A percentile compares a stretch with the other conserved stretches of the same genome.
Conservation (phyloP, 2,888 invertebrate genomes). For the Alsophila aescularia region DNA sequence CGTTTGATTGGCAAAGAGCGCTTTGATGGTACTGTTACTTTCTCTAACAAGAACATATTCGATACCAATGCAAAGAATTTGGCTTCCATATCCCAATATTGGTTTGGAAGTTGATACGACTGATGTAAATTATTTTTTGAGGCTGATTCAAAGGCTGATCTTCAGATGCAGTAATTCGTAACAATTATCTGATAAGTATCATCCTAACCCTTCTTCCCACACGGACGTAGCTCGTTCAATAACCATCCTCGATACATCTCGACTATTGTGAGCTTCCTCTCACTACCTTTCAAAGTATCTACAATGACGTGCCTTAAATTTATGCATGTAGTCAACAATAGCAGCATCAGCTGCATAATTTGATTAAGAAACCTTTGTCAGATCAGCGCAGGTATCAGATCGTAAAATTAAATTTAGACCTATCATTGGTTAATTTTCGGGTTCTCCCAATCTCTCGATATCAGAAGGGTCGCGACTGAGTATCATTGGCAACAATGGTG, state of each 20-base stretch:
- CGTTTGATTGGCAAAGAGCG: conserved; percentile 62
- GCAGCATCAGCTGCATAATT: conserved; percentile 82
- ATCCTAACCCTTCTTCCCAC: conserved; percentile 81
- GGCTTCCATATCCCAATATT: conserved; percentile 2
- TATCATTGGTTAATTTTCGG: conserved; percentile 83
- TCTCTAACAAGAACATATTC: conserved; percentile 49
- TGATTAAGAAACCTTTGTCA: conserved; percentile 80
- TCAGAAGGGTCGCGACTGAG: conserved; percentile 58
- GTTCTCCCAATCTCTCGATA: conserved; percentile 73
- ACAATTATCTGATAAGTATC: conserved; percentile 84
- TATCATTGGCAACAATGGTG: conserved; percentile 76
- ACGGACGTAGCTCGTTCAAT: conserved; percentile 66
- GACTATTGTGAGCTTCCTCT: conserved; percentile 67
- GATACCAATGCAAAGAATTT: conserved; percentile 34
- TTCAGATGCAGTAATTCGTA: conserved; percentile 74
- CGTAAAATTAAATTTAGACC: conserved; percentile 83
- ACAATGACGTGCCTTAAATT: conserved; percentile 78
- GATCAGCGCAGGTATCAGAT: conserved; percentile 77
- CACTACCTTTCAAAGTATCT: conserved; percentile 70
- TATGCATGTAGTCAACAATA: conserved; percentile 80
- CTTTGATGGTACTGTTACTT: conserved; percentile 71
- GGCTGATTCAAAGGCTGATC: conserved; percentile 44
- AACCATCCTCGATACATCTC: conserved; percentile 69
- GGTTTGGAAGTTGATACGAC: conserved; percentile 3
- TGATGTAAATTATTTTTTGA: conserved; percentile 30